Evolutionary conservation across 2,888 invertebrate species (phyloP), one percentile per base, ranked within the genome.

Genomic region (Zaprionus bogoriensis): DNA sequence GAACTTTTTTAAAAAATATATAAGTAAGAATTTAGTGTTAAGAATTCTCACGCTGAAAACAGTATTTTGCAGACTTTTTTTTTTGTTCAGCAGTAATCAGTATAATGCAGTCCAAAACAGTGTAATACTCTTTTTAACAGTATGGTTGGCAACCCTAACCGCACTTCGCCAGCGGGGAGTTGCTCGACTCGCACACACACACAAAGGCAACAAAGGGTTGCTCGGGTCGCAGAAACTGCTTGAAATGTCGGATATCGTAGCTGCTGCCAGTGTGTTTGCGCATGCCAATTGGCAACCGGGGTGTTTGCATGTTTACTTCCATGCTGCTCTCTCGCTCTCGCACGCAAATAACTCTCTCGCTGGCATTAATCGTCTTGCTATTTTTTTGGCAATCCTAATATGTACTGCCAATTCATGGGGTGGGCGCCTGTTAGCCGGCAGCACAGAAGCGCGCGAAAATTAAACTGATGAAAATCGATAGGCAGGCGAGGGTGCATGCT

Each of bases 371-470:
- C 83, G 85, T 68, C 87, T 86, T 88, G 84, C 87, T 88, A 81
- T 83, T 71, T 76, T 77, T 87, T 87, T 81, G 79, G 88, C 71
- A 70, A 80, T 81, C 87, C 87, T 88, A 88, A 87, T 88, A 72
- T 69, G 69, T 74, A 84, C 69, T 88, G 74, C 73, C 73, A 77
- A 83, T 73, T 73, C 61, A 66, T 76, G 79, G 87, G 77, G 87
- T 88, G 88, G 87, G 88, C 83, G 87, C 87, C 83, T 81, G 85
- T 84, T 84, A 84, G 71, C 52, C 75, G 74, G 73, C 76, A 78
- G 73, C 76, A 78, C 25, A 51, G 69, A 69, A 71, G 66, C 73
- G 76, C 73, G 60, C 77, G 27, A 63, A 72, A 80, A 75, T 84
- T 78, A 80, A 69, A 73, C 79, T 79, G 61, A 62, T 62, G 67